Conservation (phyloP, 2,113 vertebrate genomes). For the Halcyon senegalensis region DNA sequence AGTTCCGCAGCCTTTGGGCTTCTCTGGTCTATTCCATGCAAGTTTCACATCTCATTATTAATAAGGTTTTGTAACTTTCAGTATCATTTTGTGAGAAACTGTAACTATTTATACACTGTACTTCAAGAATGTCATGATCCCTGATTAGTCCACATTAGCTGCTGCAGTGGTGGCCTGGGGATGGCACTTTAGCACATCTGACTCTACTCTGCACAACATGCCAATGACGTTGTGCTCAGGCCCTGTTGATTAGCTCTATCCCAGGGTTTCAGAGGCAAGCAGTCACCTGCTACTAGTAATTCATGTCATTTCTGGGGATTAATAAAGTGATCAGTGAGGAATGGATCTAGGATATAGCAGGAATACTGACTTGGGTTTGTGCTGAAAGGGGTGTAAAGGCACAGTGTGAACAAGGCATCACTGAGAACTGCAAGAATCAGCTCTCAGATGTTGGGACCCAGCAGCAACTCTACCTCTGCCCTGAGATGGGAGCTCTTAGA, state of each 20-base stretch:
- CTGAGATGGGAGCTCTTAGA: not conserved
- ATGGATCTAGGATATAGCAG: not conserved
- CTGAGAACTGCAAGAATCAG: not conserved
- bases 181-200: not conserved
- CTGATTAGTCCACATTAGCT: not conserved
- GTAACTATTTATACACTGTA: not conserved
- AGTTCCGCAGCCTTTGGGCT: not conserved
- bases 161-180: not conserved
- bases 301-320: not conserved
- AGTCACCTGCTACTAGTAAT: not conserved
- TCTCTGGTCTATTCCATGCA: not conserved
- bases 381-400: not conserved
- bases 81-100: not conserved
- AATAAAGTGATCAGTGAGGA: not conserved
- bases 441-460: not conserved
- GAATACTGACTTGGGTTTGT: not conserved
- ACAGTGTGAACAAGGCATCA: not conserved
- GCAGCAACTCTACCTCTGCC: not conserved
- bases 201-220: not conserved
- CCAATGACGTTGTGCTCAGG: not conserved
- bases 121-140: not conserved
- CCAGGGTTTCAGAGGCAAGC: not conserved
- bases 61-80: not conserved
- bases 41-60: not conserved
- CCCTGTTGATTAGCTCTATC: not conserved